These are phyloP conservation scores for Crocallis elinguaria DNA, from an alignment of 2,888 invertebrate genomes.

Conservation along the genomic window DNA sequence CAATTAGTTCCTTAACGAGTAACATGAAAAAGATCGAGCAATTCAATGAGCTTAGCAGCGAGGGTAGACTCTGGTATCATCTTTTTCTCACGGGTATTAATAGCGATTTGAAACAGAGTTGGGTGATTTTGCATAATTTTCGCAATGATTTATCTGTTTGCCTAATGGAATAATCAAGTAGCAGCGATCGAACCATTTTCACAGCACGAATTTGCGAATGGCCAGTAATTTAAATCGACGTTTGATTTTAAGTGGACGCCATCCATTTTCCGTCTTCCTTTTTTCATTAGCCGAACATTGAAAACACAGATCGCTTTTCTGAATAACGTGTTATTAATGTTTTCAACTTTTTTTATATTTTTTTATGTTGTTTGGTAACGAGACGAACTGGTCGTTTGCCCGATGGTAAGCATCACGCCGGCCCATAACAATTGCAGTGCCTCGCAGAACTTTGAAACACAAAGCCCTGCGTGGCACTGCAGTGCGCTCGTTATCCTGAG, in stretches of 20 bases:
- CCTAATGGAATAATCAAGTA: conserved; percentile 60
- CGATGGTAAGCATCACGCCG: no score
- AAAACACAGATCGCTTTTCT: conserved; percentile 2
- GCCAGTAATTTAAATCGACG: conserved; percentile 30
- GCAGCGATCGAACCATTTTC: conserved; percentile 39
- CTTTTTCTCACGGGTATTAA: conserved; percentile 71
- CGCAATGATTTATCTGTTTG: conserved; percentile 57
- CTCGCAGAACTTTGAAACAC: no score
- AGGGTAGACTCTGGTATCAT: conserved; percentile 48
- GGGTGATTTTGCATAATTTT: conserved; percentile 68
- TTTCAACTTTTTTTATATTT: no score
- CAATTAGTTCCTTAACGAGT: conserved; percentile 45
- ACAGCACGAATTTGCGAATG: conserved; percentile 21
- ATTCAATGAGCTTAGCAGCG: conserved; percentile 40
- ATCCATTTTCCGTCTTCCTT: conserved; percentile 3
- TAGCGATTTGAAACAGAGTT: conserved; percentile 66
- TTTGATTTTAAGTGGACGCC: conserved; percentile 19
- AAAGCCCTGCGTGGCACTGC: no score
- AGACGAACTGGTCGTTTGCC: no score
- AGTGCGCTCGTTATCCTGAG: no score
- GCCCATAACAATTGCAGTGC: no score
- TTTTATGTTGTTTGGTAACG: no score
- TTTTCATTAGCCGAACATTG: conserved; percentile 1
- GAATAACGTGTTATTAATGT: no score
- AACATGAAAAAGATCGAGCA: conserved; percentile 45